Percentiles rank a stretch among this genome's conserved stretches.
Evolutionary conservation across 92 coral and sea anemone species (phyloP).

Genomic region (Virgularia gustaviana): DNA sequence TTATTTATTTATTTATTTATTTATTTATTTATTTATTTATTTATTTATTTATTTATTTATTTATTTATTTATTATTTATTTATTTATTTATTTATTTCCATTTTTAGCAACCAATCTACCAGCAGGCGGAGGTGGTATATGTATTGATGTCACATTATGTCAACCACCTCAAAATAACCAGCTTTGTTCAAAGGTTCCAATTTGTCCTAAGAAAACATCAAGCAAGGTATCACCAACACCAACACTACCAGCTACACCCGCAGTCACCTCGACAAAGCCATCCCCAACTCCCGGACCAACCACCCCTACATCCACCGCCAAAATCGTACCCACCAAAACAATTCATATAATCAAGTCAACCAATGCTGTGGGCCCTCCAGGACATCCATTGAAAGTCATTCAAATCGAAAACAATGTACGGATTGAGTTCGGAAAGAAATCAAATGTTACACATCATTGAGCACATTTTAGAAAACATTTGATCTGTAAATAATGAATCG

Average conservation of each 20-base stretch:
- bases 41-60: not conserved
- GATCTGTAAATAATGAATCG: not conserved
- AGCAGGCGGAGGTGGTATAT: not conserved
- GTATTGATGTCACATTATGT: conserved; percentile 24
- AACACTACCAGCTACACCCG: conserved; percentile 24
- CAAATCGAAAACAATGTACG: conserved; percentile 19
- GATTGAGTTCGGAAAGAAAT: conserved; percentile 32
- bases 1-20: not conserved
- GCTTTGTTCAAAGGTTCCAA: conserved; percentile 16
- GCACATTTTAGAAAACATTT: not conserved
- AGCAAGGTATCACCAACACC: not conserved
- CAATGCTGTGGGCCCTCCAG: not conserved
- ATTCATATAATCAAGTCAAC: not conserved
- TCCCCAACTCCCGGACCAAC: not conserved
- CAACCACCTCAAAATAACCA: conserved; percentile 9
- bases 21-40: not conserved
- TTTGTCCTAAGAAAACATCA: not conserved
- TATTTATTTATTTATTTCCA: not conserved
- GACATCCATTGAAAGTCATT: conserved; percentile 6
- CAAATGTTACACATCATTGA: conserved; percentile 8
- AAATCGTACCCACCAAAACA: not conserved
- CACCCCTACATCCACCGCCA: not conserved
- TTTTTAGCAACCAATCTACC: not conserved
- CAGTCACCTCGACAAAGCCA: not conserved
- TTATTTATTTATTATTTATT: not conserved